Conservation (phyloP, 2,113 vertebrate species). For the Clarias magur region DNA sequence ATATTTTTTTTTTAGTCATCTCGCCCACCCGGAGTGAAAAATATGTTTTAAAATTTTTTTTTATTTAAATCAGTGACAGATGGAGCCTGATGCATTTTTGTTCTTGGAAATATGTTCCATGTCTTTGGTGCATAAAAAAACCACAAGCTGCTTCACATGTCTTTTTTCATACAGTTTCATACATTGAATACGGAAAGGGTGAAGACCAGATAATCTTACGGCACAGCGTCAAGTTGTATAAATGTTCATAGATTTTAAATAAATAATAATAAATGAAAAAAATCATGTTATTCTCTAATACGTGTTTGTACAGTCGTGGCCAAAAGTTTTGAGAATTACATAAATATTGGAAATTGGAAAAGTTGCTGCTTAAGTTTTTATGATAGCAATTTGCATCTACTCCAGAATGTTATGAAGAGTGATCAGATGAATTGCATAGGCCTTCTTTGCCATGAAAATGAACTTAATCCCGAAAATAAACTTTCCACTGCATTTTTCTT, state of each 20-base stretch:
- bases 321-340: too few relatives aligned
- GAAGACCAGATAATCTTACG: background rate
- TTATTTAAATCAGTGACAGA: constrained; percentile 9
- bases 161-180: background rate
- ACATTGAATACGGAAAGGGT: background rate
- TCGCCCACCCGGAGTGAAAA: constrained; percentile 2
- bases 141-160: background rate
- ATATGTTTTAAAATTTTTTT: background rate
- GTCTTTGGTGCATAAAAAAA: background rate
- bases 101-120: background rate
- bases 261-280: too few relatives aligned
- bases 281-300: too few relatives aligned
- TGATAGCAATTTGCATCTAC: too few relatives aligned
- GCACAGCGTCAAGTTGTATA: background rate
- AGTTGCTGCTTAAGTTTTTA: too few relatives aligned
- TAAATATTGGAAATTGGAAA: too few relatives aligned
- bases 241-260: background rate
- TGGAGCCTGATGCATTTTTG: constrained; percentile 13
- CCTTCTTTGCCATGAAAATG: too few relatives aligned
- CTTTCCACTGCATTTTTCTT: too few relatives aligned
- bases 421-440: too few relatives aligned
- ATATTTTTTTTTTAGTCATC: background rate
- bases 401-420: too few relatives aligned
- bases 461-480: too few relatives aligned
- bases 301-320: background rate